phyloP scores from a whole-genome alignment of 2,113 vertebrate species.

The Acanthochromis polyacanthus region DNA sequence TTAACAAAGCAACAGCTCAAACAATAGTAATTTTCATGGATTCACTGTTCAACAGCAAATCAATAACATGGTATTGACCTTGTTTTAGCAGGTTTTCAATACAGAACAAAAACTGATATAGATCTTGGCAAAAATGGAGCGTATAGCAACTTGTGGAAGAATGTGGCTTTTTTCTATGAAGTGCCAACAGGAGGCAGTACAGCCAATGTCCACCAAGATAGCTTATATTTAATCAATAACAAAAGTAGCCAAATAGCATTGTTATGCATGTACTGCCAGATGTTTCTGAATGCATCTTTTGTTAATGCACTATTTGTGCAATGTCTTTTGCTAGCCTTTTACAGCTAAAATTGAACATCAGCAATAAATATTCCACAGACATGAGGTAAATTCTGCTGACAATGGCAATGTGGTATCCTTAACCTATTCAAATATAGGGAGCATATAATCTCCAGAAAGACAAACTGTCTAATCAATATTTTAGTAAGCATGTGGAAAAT shows the following conservation, averaged over 20 bases:
- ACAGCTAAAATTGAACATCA: not conserved
- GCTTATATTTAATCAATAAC: not conserved
- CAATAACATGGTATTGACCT: not conserved
- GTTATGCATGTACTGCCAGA: not conserved
- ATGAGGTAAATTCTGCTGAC: not conserved
- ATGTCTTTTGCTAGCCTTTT: not conserved
- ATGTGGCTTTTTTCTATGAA: slow-evolving; percentile 6
- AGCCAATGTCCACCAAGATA: slow-evolving; percentile 6
- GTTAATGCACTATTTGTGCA: not conserved
- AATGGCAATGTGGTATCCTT: not conserved
- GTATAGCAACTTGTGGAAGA: not conserved
- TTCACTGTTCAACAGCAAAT: not conserved
- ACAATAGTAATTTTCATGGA: slow-evolving; percentile 10
- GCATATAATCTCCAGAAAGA: not conserved
- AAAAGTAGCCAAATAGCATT: not conserved
- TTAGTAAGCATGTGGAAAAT: slow-evolving; percentile 1
- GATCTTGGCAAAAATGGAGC: not conserved
- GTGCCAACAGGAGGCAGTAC: slow-evolving; percentile 13
- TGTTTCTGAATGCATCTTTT: not conserved
- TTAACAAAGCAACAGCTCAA: slow-evolving; percentile 12
- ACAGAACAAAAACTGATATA: not conserved
- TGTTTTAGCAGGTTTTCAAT: not conserved
- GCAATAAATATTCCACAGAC: not conserved
- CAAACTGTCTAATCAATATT: not conserved
- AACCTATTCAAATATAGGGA: not conserved